Evolutionary conservation across 2,113 vertebrate genomes (phyloP).

Genomic region (Gnathonemus echidnorhynchus): DNA sequence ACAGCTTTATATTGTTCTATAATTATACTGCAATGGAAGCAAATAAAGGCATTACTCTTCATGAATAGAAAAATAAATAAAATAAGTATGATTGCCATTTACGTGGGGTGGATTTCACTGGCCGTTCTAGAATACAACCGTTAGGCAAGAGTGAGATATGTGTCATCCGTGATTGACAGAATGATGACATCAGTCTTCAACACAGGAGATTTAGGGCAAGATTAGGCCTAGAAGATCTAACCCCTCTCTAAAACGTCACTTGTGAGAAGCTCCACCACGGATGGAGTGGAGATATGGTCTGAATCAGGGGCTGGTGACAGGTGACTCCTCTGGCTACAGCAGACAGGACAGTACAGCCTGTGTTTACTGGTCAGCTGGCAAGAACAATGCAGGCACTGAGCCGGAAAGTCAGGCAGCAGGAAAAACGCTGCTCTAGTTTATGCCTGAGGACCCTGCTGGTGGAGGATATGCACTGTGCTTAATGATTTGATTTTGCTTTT

Average conservation of each 20-base stretch:
- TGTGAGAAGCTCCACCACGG: neutral
- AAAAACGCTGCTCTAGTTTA: neutral
- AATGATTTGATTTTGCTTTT: neutral
- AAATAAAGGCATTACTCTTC: neutral
- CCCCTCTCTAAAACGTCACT: neutral
- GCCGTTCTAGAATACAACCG: neutral
- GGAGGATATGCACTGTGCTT: neutral
- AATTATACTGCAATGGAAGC: neutral
- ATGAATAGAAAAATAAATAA: neutral
- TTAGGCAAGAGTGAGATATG: neutral
- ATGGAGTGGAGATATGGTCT: slow-evolving; percentile 2
- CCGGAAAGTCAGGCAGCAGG: neutral
- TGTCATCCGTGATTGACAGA: neutral
- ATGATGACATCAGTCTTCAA: slow-evolving; percentile 45
- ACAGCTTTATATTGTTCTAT: neutral
- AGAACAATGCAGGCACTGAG: slow-evolving; percentile 46
- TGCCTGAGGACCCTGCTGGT: neutral
- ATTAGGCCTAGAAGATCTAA: neutral
- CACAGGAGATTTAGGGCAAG: slow-evolving; percentile 44
- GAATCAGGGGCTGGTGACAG: slow-evolving; percentile 46
- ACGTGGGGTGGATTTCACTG: neutral
- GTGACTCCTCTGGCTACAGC: slow-evolving; percentile 35
- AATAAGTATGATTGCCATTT: neutral
- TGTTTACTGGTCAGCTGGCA: slow-evolving; percentile 30
- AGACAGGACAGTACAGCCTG: slow-evolving; percentile 47